Percentiles rank a stretch among this genome's conserved stretches.
These are phyloP conservation scores for Salvelinus alpinus DNA, from an alignment of 2,113 vertebrate genomes.

Conservation along the genomic window DNA sequence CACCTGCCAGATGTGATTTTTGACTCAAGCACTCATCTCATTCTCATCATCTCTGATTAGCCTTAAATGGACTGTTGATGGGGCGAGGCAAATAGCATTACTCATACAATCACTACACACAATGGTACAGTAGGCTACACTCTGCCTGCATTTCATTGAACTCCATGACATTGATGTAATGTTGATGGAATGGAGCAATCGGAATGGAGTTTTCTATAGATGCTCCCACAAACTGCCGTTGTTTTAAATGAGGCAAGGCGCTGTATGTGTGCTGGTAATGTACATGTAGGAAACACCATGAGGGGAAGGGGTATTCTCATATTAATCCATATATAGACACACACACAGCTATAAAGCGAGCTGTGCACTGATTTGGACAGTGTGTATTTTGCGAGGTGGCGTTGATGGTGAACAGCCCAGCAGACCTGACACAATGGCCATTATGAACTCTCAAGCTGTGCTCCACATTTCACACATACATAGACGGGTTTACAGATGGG, in stretches of 20 bases:
- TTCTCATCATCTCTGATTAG: conserved; percentile 20
- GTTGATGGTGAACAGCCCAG: conserved; percentile 64
- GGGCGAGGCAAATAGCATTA: conserved; percentile 14
- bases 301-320: neutral
- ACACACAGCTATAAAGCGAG: conserved; percentile 11
- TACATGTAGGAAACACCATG: conserved; percentile 15
- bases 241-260: conserved; percentile 14
- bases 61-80: conserved; percentile 48
- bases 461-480: conserved; percentile 28
- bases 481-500: conserved; percentile 29
- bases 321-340: conserved; percentile 24
- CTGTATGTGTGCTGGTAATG: neutral
- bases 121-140: neutral
- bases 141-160: conserved; percentile 16
- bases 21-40: conserved; percentile 25
- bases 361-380: conserved; percentile 20
- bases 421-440: conserved; percentile 31
- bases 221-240: conserved; percentile 1
- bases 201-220: neutral
- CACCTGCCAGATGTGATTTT: conserved; percentile 25
- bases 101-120: neutral
- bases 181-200: conserved; percentile 5
- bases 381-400: conserved; percentile 65
- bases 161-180: neutral
- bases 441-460: conserved; percentile 34